A percentile compares a stretch with the other conserved stretches of the same genome.
These are phyloP conservation scores for Microctonus hyperodae DNA, from an alignment of 2,888 invertebrate genomes.

Conservation along the genomic window DNA sequence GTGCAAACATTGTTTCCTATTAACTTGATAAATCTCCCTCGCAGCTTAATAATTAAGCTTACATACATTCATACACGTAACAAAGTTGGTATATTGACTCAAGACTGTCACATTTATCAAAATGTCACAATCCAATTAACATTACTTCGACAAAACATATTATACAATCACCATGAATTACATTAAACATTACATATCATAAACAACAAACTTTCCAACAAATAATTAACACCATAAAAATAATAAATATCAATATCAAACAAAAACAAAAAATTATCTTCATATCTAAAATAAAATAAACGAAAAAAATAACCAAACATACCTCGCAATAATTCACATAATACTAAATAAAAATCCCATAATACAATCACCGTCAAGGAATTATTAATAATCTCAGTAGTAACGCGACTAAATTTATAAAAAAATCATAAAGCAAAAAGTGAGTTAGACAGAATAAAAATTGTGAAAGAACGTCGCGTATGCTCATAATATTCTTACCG, in stretches of 20 bases:
- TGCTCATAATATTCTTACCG: conserved; percentile 14
- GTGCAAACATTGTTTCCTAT: neutral
- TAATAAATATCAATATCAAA: too few species aligned
- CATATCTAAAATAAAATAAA: too few species aligned
- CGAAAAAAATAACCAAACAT: too few species aligned
- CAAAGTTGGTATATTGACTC: neutral
- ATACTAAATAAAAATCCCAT: neutral
- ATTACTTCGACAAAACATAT: neutral
- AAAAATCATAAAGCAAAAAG: neutral
- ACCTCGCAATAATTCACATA: neutral
- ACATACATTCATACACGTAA: too few species aligned
- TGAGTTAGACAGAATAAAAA: too few species aligned
- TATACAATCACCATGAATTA: neutral
- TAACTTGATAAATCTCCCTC: neutral
- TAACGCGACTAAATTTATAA: neutral
- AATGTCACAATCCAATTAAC: neutral
- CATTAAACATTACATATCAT: too few species aligned
- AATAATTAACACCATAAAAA: too few species aligned
- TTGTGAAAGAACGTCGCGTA: neutral
- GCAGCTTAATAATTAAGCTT: neutral
- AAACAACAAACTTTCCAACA: too few species aligned
- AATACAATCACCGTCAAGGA: too few species aligned
- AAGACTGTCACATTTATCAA: neutral
- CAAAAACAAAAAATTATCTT: too few species aligned
- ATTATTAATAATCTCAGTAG: too few species aligned